Evolutionary conservation across 2,113 vertebrate genomes (phyloP).

Genomic region (Corydoras maculifer): DNA sequence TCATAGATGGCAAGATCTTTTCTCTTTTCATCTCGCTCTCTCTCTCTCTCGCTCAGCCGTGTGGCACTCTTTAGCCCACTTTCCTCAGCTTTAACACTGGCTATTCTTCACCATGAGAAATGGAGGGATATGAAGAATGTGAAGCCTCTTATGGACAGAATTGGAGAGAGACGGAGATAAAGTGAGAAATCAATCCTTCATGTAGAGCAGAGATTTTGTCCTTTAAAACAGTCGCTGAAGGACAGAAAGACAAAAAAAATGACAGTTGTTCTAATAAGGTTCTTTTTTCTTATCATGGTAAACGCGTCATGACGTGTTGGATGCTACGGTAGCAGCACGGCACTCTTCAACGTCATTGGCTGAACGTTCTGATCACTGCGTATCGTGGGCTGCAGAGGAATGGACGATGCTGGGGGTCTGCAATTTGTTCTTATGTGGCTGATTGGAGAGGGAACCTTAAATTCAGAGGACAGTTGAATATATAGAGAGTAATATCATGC

Average conservation of each 20-base stretch:
- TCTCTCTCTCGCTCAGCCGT: neutral
- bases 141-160: constrained; percentile 16
- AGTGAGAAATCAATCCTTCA: neutral
- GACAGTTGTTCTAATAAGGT: no score
- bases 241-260: neutral
- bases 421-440: no score
- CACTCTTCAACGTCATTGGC: no score
- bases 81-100: constrained; percentile 16
- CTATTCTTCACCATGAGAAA: constrained; percentile 34
- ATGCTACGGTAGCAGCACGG: no score
- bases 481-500: no score
- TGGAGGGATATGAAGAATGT: constrained; percentile 6
- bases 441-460: no score
- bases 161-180: constrained; percentile 3
- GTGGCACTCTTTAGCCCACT: constrained; percentile 27
- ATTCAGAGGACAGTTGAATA: no score
- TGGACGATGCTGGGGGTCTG: no score
- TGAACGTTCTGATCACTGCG: no score
- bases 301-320: no score
- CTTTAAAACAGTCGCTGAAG: constrained; percentile 8
- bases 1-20: neutral
- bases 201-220: neutral
- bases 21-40: neutral
- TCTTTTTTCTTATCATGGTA: no score
- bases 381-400: no score